Conservation (phyloP, 1,140 invertebrate genomes). For the Pogonomyrmex californicus region DNA sequence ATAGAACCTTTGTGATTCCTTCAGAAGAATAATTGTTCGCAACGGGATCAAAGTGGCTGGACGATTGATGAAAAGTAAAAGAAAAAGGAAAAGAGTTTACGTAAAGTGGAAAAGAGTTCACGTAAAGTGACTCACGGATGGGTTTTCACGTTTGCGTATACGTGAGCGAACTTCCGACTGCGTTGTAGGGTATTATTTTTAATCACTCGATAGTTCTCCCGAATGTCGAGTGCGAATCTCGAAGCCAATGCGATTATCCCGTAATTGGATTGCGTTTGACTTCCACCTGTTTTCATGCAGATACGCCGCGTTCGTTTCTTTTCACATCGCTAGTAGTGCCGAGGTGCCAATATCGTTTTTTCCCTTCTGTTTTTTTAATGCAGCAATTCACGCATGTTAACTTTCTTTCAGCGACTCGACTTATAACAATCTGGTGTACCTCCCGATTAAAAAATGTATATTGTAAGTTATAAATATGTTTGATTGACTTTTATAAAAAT, state of each 20-base stretch:
- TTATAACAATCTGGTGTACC: conserved; percentile 1
- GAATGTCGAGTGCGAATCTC: conserved; percentile 56
- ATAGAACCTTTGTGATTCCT: background rate
- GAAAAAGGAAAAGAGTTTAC: conserved; percentile 36
- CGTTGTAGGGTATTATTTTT: conserved; percentile 68
- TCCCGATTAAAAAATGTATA: background rate
- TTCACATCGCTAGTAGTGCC: conserved; percentile 45
- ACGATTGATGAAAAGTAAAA: background rate
- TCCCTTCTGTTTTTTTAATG: conserved; percentile 31
- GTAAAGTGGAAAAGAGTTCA: conserved; percentile 41
- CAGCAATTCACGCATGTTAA: conserved; percentile 40
- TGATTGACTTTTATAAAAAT: background rate
- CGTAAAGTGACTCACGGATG: conserved; percentile 13
- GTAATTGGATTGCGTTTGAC: conserved; percentile 65
- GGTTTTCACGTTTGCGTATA: conserved; percentile 44
- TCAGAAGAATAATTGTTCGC: background rate
- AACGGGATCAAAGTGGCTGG: background rate
- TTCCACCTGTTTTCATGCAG: conserved; percentile 51
- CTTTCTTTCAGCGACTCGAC: conserved; percentile 27
- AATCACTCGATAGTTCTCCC: conserved; percentile 66
- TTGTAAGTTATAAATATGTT: background rate
- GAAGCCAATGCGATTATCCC: conserved; percentile 52
- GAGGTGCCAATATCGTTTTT: conserved; percentile 52
- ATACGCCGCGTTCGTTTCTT: conserved; percentile 44
- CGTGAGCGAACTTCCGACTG: conserved; percentile 62